Percentiles rank a stretch among this genome's conserved stretches.
Evolutionary conservation across 2,888 invertebrate genomes (phyloP).

Genomic region (Halictus ligatus): DNA sequence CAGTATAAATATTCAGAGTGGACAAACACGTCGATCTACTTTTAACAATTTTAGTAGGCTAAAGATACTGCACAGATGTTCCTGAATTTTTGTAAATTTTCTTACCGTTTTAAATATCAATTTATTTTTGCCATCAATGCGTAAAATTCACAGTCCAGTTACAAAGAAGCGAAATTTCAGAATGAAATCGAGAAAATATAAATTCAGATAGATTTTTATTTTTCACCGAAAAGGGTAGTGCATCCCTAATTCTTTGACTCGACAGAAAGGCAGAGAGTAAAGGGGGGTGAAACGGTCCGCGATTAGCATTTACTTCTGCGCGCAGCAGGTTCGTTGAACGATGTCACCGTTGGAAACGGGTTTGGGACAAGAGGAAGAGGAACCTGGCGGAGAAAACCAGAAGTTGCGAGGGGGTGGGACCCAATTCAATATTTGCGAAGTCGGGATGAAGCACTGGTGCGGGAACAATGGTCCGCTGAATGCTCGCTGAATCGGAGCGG

Average conservation of each 20-base stretch:
- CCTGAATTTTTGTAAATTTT: too few species aligned
- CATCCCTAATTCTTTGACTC: neutral
- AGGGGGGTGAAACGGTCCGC: neutral
- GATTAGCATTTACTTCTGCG: conserved; percentile 5
- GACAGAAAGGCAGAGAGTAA: neutral
- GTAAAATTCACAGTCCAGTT: too few species aligned
- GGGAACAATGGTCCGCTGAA: conserved; percentile 23
- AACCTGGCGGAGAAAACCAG: neutral
- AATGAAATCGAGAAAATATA: too few species aligned
- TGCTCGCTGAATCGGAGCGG: conserved; percentile 13
- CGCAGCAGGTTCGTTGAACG: neutral
- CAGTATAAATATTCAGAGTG: too few species aligned
- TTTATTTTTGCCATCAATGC: too few species aligned
- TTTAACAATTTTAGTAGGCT: too few species aligned
- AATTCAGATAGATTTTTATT: neutral
- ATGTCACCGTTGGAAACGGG: neutral
- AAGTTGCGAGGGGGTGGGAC: neutral
- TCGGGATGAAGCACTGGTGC: conserved; percentile 31
- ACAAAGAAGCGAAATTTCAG: too few species aligned
- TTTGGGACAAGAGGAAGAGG: neutral
- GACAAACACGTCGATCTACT: too few species aligned
- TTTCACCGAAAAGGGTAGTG: neutral
- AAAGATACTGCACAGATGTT: too few species aligned
- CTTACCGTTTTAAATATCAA: too few species aligned
- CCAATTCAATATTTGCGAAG: conserved; percentile 47